Percentiles rank a stretch among this genome's conserved stretches.
These are phyloP conservation scores for Helarctos malayanus DNA, from an alignment of 2,797 vertebrate species.

Conservation along the genomic window DNA sequence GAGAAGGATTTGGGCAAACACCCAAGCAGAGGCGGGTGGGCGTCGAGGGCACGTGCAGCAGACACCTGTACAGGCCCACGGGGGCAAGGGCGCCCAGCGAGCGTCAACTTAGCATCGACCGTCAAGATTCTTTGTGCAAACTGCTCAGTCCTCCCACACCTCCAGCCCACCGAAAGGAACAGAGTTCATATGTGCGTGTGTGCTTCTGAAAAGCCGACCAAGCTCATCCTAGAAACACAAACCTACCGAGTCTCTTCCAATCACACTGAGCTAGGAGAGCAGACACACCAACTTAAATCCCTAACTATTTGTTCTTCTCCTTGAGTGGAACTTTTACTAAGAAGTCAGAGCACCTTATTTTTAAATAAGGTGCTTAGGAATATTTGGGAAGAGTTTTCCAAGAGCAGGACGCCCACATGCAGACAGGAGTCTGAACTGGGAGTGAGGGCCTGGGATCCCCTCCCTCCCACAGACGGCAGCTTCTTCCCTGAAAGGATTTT, in stretches of 20 bases:
- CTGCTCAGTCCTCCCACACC: accelerated
- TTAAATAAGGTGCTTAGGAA: too few species aligned
- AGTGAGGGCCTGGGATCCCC: not conserved
- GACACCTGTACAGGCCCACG: not conserved
- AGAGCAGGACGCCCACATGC: accelerated
- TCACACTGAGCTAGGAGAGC: not conserved
- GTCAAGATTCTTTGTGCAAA: accelerated
- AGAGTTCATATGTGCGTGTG: too few species aligned
- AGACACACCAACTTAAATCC: not conserved
- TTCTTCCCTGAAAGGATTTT: not conserved
- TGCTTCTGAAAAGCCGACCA: not conserved
- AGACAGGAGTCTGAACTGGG: not conserved
- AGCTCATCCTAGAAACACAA: not conserved
- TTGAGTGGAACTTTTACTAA: not conserved
- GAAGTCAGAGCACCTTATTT: not conserved
- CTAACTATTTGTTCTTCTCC: not conserved
- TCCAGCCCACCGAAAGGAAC: not conserved
- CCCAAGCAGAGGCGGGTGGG: not conserved
- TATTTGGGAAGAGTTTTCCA: not conserved
- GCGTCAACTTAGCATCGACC: accelerated
- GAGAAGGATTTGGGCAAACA: not conserved
- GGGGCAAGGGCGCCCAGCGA: not conserved
- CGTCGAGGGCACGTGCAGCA: accelerated
- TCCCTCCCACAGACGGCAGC: not conserved
- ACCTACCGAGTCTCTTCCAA: not conserved